A percentile compares a stretch with the other conserved stretches of the same genome.
Evolutionary conservation across 2,113 vertebrate genomes (phyloP).

Genomic region (Anolis sagrei): DNA sequence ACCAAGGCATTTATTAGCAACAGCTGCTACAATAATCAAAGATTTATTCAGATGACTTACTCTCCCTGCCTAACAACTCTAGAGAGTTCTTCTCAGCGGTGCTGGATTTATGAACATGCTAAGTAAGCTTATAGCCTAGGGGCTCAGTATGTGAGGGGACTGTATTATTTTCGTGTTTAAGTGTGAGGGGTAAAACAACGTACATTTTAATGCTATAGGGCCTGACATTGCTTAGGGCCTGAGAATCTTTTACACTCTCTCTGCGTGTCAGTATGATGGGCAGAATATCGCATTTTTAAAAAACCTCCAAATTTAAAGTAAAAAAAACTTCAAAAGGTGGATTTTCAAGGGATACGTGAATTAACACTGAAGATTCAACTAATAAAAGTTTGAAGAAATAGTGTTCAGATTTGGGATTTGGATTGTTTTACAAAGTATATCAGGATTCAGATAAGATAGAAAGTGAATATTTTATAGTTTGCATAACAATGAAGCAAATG

Average conservation of each 20-base stretch:
- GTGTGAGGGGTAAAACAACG: too few relatives aligned
- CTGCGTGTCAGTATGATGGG: background rate
- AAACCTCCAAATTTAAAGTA: background rate
- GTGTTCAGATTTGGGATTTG: background rate
- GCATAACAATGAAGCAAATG: too few relatives aligned
- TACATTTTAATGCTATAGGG: too few relatives aligned
- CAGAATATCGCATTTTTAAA: background rate
- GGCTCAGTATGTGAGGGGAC: too few relatives aligned
- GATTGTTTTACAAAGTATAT: too few relatives aligned
- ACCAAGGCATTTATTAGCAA: constrained; percentile 67
- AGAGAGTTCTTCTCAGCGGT: background rate
- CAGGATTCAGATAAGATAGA: background rate
- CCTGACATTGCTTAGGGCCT: too few relatives aligned
- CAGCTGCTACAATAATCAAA: constrained; percentile 68
- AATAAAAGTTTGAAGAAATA: background rate
- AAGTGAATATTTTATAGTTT: background rate
- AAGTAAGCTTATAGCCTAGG: too few relatives aligned
- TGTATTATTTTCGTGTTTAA: too few relatives aligned
- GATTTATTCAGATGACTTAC: constrained; percentile 39
- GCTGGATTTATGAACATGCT: too few relatives aligned
- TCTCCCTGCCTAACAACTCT: constrained; percentile 44
- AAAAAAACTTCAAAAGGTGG: background rate
- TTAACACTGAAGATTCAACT: background rate
- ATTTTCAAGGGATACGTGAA: background rate
- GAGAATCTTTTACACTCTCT: too few relatives aligned